phyloP scores from a whole-genome alignment of 2,797 vertebrate species.

The Hydrolagus colliei region DNA sequence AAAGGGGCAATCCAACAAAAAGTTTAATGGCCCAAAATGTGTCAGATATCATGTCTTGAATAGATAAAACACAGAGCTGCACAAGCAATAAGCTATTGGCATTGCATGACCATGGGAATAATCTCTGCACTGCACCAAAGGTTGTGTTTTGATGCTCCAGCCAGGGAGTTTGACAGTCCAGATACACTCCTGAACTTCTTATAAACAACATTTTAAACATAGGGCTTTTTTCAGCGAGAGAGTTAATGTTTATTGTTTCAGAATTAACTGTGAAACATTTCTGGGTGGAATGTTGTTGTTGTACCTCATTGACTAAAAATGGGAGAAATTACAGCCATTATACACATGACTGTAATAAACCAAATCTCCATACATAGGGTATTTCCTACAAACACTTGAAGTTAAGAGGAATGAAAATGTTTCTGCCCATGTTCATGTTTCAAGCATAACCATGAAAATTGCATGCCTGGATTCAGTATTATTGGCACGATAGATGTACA shows the following conservation, averaged over 20 bases:
- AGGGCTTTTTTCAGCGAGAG: neutral
- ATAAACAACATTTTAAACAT: neutral
- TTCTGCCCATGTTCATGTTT: too few relatives aligned
- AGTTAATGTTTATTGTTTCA: neutral
- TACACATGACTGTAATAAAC: too few relatives aligned
- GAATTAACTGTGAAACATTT: too few relatives aligned
- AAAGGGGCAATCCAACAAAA: conserved; percentile 11
- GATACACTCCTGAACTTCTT: neutral
- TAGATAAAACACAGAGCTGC: neutral
- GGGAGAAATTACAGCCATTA: too few relatives aligned
- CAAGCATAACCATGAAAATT: too few relatives aligned
- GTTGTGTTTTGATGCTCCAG: neutral
- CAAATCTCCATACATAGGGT: too few relatives aligned
- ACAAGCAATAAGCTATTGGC: neutral
- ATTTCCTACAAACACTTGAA: too few relatives aligned
- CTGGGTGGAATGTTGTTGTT: too few relatives aligned
- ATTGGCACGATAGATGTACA: too few relatives aligned
- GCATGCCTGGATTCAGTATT: too few relatives aligned
- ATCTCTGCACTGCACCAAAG: neutral
- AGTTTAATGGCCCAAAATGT: neutral
- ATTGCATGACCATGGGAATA: neutral
- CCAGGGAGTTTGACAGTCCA: neutral
- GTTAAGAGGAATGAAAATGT: too few relatives aligned
- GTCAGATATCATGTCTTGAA: neutral
- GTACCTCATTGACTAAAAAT: too few relatives aligned